A percentile compares a stretch with the other conserved stretches of the same genome.
Conservation (phyloP, 2,113 vertebrate genomes). For the Rhinoptilus africanus region DNA sequence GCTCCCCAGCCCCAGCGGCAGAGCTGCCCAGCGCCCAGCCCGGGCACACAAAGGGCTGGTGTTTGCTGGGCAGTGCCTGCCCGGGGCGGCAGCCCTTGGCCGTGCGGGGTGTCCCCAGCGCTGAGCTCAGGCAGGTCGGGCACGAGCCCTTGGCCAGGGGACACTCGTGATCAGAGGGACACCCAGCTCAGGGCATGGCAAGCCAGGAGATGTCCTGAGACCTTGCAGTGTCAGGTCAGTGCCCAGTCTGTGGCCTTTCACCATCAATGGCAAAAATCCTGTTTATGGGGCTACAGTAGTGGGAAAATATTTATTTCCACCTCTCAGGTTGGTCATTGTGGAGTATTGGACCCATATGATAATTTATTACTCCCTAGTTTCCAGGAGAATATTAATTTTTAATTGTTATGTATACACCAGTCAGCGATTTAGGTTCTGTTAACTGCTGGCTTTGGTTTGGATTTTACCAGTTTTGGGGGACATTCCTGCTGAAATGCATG, state of each 20-base stretch:
- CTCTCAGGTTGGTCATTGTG: neutral
- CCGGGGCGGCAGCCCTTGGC: neutral
- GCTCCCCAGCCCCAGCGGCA: neutral
- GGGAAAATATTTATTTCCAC: neutral
- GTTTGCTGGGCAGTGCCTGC: neutral
- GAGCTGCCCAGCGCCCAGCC: neutral
- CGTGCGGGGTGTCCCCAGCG: accelerated
- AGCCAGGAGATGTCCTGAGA: neutral
- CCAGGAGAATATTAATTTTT: accelerated
- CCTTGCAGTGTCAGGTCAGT: accelerated
- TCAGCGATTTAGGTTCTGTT: neutral
- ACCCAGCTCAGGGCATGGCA: accelerated
- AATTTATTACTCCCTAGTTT: neutral
- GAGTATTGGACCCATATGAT: accelerated
- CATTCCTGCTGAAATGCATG: neutral
- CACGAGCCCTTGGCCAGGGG: neutral
- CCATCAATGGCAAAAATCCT: neutral
- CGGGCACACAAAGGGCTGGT: neutral
- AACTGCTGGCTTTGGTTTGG: neutral
- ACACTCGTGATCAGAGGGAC: neutral
- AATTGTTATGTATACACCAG: neutral
- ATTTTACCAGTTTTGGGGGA: neutral
- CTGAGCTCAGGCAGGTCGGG: neutral
- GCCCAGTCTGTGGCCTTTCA: neutral
- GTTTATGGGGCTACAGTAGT: neutral